Evolutionary conservation across 2,113 vertebrate species (phyloP).

Genomic region (Alligator sinensis): DNA sequence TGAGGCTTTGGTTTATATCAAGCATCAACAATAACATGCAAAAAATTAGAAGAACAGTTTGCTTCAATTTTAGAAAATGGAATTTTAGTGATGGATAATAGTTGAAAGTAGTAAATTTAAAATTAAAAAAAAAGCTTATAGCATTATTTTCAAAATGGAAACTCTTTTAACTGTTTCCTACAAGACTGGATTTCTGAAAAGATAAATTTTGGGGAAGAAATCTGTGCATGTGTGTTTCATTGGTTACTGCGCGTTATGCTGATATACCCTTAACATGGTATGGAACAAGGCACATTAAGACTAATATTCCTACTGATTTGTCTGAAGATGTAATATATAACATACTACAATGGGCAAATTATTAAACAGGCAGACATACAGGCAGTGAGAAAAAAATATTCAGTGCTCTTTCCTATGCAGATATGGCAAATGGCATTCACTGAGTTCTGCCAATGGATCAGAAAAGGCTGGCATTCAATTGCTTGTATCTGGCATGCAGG

Average conservation of each 20-base stretch:
- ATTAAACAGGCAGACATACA: not conserved
- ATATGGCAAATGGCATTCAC: not conserved
- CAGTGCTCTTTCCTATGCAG: not conserved
- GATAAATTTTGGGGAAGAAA: not conserved
- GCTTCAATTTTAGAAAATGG: not conserved
- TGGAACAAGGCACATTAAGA: not conserved
- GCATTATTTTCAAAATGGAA: not conserved
- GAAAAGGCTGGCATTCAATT: not conserved
- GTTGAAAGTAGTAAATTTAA: not conserved
- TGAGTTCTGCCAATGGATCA: not conserved
- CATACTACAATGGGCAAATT: not conserved
- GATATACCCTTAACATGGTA: fast-evolving
- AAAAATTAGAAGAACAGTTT: not conserved
- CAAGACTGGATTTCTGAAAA: not conserved
- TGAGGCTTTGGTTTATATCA: not conserved
- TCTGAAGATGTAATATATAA: slow-evolving; percentile 45
- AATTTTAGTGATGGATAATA: not conserved
- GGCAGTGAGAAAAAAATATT: not conserved
- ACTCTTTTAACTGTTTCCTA: not conserved
- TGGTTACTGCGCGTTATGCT: not conserved
- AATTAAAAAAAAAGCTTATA: not conserved
- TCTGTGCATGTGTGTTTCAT: not conserved
- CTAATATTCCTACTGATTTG: not conserved
- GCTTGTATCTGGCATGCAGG: not conserved
- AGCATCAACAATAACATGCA: not conserved